Percentiles rank a stretch among this genome's conserved stretches.
Evolutionary conservation across 2,888 invertebrate species (phyloP).

Genomic region (Gibbula magus): DNA sequence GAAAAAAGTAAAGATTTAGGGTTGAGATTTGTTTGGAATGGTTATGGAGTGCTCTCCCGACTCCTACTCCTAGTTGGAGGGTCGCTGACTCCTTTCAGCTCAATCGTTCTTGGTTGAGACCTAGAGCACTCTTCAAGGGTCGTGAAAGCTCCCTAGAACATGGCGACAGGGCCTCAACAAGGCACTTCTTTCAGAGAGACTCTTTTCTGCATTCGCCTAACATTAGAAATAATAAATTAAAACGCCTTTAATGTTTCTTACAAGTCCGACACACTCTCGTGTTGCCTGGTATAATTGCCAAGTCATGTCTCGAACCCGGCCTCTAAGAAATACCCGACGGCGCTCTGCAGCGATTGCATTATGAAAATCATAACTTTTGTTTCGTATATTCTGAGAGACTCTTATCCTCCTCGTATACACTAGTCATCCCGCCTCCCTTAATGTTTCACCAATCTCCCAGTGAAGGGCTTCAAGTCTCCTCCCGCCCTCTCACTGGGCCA

Average conservation of each 20-base stretch:
- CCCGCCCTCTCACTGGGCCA: neutral
- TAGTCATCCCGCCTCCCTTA: neutral
- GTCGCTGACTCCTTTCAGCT: neutral
- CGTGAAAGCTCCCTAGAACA: slow-evolving; percentile 7
- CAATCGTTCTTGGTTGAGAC: neutral
- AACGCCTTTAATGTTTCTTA: slow-evolving; percentile 5
- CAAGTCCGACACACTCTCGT: neutral
- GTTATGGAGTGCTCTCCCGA: neutral
- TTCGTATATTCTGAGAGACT: slow-evolving; percentile 4
- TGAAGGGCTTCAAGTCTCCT: neutral
- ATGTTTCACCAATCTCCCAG: neutral
- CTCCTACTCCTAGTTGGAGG: neutral
- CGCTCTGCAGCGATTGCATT: neutral
- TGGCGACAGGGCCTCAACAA: neutral
- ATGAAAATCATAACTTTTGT: slow-evolving; percentile 18
- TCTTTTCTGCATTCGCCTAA: neutral
- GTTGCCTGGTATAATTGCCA: slow-evolving; percentile 6
- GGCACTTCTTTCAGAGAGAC: neutral
- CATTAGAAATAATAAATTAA: slow-evolving; percentile 22
- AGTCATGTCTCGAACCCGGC: neutral
- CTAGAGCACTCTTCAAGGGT: neutral
- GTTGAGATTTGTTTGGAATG: slow-evolving; percentile 18
- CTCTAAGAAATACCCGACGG: neutral
- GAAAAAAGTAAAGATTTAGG: slow-evolving; percentile 6
- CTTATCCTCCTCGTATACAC: neutral